Base-by-base conservation (phyloP, 2,888 invertebrate genomes). In the Ennomos fuscantarius region DNA sequence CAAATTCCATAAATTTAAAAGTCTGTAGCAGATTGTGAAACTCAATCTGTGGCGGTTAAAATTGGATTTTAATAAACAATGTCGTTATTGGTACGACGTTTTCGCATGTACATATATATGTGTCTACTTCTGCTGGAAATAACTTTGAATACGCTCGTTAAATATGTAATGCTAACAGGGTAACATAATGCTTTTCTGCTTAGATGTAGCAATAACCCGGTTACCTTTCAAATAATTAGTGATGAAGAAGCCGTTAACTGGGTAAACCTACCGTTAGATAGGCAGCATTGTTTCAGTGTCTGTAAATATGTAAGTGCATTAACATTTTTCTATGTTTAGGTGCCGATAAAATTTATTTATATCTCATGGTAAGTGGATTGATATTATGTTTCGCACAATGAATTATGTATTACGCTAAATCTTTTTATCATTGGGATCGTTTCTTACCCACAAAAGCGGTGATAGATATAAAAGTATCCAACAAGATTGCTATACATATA, bases 51-150 rank as follows among this genome's bases (percentile, higher is more conserved):
- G 41, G 49, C 45, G 62, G 60, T 60, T 53, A 47, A 52, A 59
- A 62, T 62, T 63, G 59, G 57, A 56, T 51, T 61, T 59, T 41
- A 57, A 61, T 60, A 63, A 60, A 53, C 42, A 42, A 54, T 58
- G 24, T 34, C 44, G 43, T 64, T 54, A 65, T 74, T 74, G 69
- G 70, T 71, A 72, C 72, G 77, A 74, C 76, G 77, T 80, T 76
- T 70, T 78, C 72, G 78, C 76, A 76, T 78, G 75, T 49, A 39
- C 34, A 44, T 48, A 57, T 63, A 53, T 53, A 62, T 36, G n/a
- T 41, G 35, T 45, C 46, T 53, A 37, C 8, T 40, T 35, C 48
- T 41, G 31, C 31, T 42, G 9, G n/a, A 13, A 46, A 35, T 47
- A 24, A 43, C 42, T 8, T 31, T 12, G 33, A 15, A 31, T 15